These are phyloP conservation scores for Balearica regulorum DNA, from an alignment of 2,797 vertebrate species.

Conservation along the genomic window DNA sequence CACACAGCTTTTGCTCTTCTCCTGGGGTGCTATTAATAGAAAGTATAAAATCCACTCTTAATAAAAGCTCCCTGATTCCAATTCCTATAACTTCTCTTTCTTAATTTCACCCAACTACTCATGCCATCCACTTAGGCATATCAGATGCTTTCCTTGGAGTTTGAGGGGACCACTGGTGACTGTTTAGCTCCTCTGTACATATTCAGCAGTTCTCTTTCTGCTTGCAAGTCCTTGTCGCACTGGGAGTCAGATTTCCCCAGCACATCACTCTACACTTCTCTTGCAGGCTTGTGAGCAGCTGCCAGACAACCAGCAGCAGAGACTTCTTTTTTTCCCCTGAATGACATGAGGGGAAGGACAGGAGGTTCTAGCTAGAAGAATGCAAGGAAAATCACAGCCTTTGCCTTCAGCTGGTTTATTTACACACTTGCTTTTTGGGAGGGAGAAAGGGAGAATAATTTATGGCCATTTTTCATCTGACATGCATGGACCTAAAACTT, in stretches of 20 bases:
- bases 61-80: not conserved
- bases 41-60: not conserved
- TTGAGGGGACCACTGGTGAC: not conserved
- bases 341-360: not conserved
- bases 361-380: not conserved
- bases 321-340: not conserved
- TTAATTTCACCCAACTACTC: not conserved
- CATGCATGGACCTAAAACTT: not conserved
- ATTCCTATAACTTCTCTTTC: not conserved
- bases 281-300: not conserved
- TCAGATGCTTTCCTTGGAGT: not conserved
- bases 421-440: not conserved
- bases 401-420: not conserved
- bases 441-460: not conserved
- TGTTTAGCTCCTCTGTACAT: not conserved
- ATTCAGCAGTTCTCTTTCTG: not conserved
- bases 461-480: not conserved
- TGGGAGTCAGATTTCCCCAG: conserved; percentile 40
- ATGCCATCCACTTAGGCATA: not conserved
- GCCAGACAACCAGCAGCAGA: not conserved
- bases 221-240: not conserved
- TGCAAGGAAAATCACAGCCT: not conserved
- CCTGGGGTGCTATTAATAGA: not conserved
- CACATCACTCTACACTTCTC: conserved; percentile 18
- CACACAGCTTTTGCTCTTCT: not conserved